Base-by-base conservation (phyloP, 1,140 invertebrate species). In the Hylaeus volcanicus region DNA sequence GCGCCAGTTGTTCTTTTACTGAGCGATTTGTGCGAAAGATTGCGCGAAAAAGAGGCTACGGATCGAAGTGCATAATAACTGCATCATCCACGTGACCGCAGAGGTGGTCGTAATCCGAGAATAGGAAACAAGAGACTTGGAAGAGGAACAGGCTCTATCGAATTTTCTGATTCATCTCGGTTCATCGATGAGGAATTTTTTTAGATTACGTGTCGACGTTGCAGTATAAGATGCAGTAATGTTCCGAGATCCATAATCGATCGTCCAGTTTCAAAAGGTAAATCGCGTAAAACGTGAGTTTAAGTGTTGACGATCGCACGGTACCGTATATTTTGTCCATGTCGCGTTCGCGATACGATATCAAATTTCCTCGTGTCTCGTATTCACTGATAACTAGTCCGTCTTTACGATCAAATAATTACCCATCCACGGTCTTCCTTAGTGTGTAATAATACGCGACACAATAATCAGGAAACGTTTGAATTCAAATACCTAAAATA, bases 351-450 rank as follows among this genome's bases (percentile, higher is more conserved):
- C 1, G n/a, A 55, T 72, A 37, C 39, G 37, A 26, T 74, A 72
- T 73, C 58, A 11, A 73, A 26, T 81, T 26, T 71, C 15, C 37
- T 39, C 26, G 2, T 43, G n/a, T 71, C 55, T 74, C 53, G 45
- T 64, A 41, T 83, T 78, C 8, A 5, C 3, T 69, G 26, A 12
- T 51, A 26, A 15, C 2, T n/a, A 2, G 14, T 41, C 8, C 37
- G 5, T 65, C 39, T 39, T 11, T 12, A n/a, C 12, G 1, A 51
- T n/a, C 12, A n/a, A 56, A 15, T 60, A 39, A 48, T 74, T n/a
- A 11, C 11, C 41, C 51, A 5, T n/a, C 11, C 1, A n/a, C 15
- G n/a, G 1, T 43, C 5, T 71, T 8, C 14, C 37, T 41, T n/a
- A 2, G 0, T 3, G 5, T 39, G 26, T 26, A 53, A 26, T 4